phyloP scores from a whole-genome alignment of 2,888 invertebrate species.

The Beris morrisii region DNA sequence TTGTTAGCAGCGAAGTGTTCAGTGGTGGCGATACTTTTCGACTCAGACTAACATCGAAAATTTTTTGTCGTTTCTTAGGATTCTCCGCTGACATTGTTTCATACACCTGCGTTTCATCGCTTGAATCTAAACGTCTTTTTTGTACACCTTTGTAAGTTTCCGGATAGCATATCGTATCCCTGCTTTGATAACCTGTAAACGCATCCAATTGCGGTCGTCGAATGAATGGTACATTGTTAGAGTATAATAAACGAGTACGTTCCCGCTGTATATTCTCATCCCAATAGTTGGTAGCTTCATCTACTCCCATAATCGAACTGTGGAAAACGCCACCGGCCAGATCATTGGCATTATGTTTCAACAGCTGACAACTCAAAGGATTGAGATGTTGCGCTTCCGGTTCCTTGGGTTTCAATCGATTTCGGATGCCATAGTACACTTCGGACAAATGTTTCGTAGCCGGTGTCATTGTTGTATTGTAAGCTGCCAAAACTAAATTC shows the following conservation, averaged over 20 bases:
- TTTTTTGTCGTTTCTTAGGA: conserved; percentile 40
- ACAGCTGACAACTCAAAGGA: conserved; percentile 51
- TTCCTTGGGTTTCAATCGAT: conserved; percentile 42
- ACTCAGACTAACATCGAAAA: conserved; percentile 28
- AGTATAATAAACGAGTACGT: conserved; percentile 41
- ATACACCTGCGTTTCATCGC: conserved; percentile 4
- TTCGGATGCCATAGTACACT: conserved; percentile 49
- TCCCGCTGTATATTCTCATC: conserved; percentile 40
- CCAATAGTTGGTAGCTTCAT: conserved; percentile 49
- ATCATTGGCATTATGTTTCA: conserved; percentile 48
- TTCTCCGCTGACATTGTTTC: conserved; percentile 30
- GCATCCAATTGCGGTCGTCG: conserved; percentile 45
- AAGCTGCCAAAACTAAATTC: conserved; percentile 50
- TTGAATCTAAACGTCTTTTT: conserved; percentile 44
- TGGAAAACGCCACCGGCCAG: conserved; percentile 50
- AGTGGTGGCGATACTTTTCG: conserved; percentile 15
- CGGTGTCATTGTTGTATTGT: conserved; percentile 53
- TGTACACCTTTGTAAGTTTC: conserved; percentile 43
- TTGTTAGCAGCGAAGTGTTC: conserved; percentile 33
- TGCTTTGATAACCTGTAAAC: conserved; percentile 39
- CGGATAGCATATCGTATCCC: conserved; percentile 45
- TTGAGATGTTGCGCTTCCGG: conserved; percentile 43
- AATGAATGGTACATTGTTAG: conserved; percentile 50
- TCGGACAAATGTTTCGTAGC: conserved; percentile 49
- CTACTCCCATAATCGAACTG: conserved; percentile 49